A percentile compares a stretch with the other conserved stretches of the same genome.
These are phyloP conservation scores for Synanthedon tipuliformis DNA, from an alignment of 2,888 invertebrate species.

Conservation along the genomic window DNA sequence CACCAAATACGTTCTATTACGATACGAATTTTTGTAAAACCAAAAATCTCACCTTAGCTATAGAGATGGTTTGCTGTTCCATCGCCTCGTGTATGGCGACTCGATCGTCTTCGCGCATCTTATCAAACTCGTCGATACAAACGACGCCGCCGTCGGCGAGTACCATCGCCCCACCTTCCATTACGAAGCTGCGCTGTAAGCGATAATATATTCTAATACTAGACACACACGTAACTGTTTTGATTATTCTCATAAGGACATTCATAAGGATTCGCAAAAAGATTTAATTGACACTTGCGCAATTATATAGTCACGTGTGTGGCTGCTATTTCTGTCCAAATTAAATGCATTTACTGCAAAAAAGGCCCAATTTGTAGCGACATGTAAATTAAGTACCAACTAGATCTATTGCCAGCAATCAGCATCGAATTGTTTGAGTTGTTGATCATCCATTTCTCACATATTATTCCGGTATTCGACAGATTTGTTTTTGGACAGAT, in stretches of 20 bases:
- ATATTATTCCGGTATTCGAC: neutral
- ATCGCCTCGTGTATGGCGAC: constrained; percentile 99
- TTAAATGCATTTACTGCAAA: neutral
- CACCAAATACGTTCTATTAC: no score
- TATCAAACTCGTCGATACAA: constrained; percentile 99
- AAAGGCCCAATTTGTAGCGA: neutral
- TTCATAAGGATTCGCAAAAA: no score
- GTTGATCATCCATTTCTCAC: no score
- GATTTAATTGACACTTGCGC: neutral
- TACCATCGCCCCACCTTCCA: constrained; percentile 99
- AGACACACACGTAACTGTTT: no score
- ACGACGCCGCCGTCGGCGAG: constrained; percentile 99
- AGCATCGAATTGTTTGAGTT: no score
- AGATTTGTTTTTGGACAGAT: no score
- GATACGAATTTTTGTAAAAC: no score
- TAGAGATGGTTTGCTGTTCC: constrained; percentile 99
- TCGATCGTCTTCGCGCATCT: constrained; percentile 99
- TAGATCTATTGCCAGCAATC: no score
- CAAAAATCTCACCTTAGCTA: constrained; percentile 80
- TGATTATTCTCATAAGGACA: no score
- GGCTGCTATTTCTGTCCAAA: neutral
- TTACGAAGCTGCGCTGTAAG: constrained; percentile 90
- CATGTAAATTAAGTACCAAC: neutral
- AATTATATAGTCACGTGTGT: no score
- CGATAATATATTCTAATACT: no score